A percentile compares a stretch with the other conserved stretches of the same genome.
Evolutionary conservation across 2,888 invertebrate genomes (phyloP).

Genomic region (Bugulina stolonifera): DNA sequence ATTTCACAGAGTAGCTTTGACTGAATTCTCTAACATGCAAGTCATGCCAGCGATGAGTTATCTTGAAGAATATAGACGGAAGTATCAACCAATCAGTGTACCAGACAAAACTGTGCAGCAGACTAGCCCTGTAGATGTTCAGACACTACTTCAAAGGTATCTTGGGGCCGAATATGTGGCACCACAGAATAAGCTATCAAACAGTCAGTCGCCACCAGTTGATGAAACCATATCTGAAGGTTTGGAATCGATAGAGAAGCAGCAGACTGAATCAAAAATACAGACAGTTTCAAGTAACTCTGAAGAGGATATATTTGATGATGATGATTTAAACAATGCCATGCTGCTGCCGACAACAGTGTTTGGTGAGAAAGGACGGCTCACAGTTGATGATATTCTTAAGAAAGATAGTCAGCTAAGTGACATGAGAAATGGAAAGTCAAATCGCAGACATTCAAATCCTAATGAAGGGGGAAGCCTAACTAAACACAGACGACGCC

Average conservation of each 20-base stretch:
- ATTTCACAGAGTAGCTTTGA: no score
- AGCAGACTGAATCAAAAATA: background rate
- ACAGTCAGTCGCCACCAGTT: background rate
- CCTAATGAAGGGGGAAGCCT: background rate
- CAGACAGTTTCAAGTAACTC: background rate
- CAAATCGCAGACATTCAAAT: background rate
- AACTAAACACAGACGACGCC: background rate
- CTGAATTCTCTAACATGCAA: no score
- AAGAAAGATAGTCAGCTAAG: background rate
- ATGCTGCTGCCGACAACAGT: background rate
- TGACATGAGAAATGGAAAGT: background rate
- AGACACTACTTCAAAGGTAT: constrained; percentile 4
- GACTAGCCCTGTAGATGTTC: background rate
- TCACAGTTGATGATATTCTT: constrained; percentile 12
- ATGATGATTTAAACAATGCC: background rate
- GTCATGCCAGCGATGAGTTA: background rate
- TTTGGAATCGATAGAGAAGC: background rate
- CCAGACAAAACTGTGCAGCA: background rate
- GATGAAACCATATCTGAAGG: background rate
- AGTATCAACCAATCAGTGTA: constrained; percentile 1
- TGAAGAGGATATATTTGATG: constrained; percentile 17
- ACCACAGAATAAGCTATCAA: background rate
- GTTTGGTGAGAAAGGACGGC: background rate
- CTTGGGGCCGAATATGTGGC: background rate
- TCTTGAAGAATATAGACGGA: background rate